A percentile compares a stretch with the other conserved stretches of the same genome.
Evolutionary conservation across 1,140 invertebrate genomes (phyloP).

Genomic region (Nasonia vitripennis): DNA sequence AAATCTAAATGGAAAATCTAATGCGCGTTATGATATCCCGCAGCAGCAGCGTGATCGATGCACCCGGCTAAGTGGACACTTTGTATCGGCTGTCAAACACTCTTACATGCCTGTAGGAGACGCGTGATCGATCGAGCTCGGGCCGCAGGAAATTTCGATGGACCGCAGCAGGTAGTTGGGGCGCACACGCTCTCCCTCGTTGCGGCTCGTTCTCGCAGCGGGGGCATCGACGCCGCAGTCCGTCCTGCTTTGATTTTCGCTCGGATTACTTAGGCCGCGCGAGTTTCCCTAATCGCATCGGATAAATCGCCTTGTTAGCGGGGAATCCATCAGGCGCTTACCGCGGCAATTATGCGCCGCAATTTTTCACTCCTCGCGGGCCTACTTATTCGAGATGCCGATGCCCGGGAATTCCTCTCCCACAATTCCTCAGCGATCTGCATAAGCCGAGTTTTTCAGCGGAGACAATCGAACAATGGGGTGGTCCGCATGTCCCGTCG

Average conservation of each 20-base stretch:
- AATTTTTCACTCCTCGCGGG: neutral
- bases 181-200: neutral
- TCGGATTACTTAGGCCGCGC: neutral
- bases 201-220: slow-evolving; percentile 8
- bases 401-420: too few relatives aligned
- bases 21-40: neutral
- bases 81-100: slow-evolving; percentile 52
- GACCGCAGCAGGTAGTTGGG: slow-evolving; percentile 45
- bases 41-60: slow-evolving; percentile 35
- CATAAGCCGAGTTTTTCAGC: too few relatives aligned
- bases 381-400: too few relatives aligned
- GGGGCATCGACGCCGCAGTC: slow-evolving; percentile 8
- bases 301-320: neutral
- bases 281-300: slow-evolving; percentile 7
- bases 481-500: slow-evolving; percentile 68
- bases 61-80: slow-evolving; percentile 47
- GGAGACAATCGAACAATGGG: too few relatives aligned
- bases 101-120: slow-evolving; percentile 1
- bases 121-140: slow-evolving; percentile 37
- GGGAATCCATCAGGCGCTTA: neutral
- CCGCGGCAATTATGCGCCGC: too few relatives aligned
- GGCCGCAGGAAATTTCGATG: slow-evolving; percentile 23
- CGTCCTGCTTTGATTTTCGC: slow-evolving; percentile 37
- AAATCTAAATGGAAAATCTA: slow-evolving; percentile 43
- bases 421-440: too few relatives aligned